Base-by-base conservation (phyloP, 2,888 invertebrate genomes). In the Sesia bembeciformis region DNA sequence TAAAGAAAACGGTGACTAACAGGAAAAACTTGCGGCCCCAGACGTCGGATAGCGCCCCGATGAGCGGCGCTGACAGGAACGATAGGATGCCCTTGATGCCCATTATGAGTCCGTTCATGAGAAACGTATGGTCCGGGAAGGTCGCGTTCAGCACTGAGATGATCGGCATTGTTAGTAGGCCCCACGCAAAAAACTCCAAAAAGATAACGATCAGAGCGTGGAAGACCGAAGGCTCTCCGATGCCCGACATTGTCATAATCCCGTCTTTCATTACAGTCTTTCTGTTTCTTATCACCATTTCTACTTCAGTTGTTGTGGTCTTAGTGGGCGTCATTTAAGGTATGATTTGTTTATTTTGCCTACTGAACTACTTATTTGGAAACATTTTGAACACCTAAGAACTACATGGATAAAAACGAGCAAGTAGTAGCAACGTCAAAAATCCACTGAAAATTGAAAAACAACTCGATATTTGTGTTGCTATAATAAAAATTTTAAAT, bases 101-200 rank as follows among this genome's bases (percentile, higher is more conserved):
- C 94, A 99, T 97, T 75, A 99, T 98, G 67, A 99, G 92, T 59
- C 99, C 99, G 92, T 99, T 99, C 98, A 99, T 98, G 58, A 98
- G 92, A 90, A 99, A 99, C 76, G 98, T 99, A 85, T 99, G 98
- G 84, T 98, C 96, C 62, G 99, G 99, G 90, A 99, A 99, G 57
- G 99, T 99, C 70, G 95, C 96, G 86, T 99, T 98, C 65, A 99
- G 91, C 70, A 97, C 97, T 66, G 92, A 89, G 79, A 99, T 99
- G 75, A 99, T 96, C 57, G 99, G 99, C 93, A 98, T 97, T 62
- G 99, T 99, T 63, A 99, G 93, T 65, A 99, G 92, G 54, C 99
- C 99, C 99, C 99, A 99, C 65, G 99, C 98, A 90, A 99, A 99
- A 90, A 99, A 99, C 91, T 99, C 99, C 87, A 99, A 91, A 91